A percentile compares a stretch with the other conserved stretches of the same genome.
Conservation (phyloP, 1,140 invertebrate species). For the Bombyx mori region ASM3026992v2 NC_085123.1:7187501-7188000, state of each 20-base stretch:
- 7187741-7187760: conserved; percentile 57
- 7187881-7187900: conserved; percentile 73
- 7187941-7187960: conserved; percentile 51
- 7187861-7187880: conserved; percentile 75
- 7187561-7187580: conserved; percentile 45
- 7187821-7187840: conserved; percentile 70
- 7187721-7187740: conserved; percentile 74
- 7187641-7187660: conserved; percentile 77
- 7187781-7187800: conserved; percentile 69
- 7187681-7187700: conserved; percentile 77
- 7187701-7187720: conserved; percentile 75
- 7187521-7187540: conserved; percentile 42
- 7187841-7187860: conserved; percentile 60
- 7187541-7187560: conserved; percentile 66
- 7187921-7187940: conserved; percentile 61
- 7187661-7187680: conserved; percentile 78
- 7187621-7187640: conserved; percentile 69
- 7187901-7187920: conserved; percentile 70
- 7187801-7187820: conserved; percentile 72
- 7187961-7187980: conserved; percentile 60
- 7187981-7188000: conserved; percentile 58
- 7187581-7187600: conserved; percentile 41
- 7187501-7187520: conserved; percentile 66
- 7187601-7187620: conserved; percentile 58
- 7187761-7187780: conserved; percentile 63